Conservation (phyloP, 2,797 vertebrate species). For the Helicolenus hilgendorfi region DNA sequence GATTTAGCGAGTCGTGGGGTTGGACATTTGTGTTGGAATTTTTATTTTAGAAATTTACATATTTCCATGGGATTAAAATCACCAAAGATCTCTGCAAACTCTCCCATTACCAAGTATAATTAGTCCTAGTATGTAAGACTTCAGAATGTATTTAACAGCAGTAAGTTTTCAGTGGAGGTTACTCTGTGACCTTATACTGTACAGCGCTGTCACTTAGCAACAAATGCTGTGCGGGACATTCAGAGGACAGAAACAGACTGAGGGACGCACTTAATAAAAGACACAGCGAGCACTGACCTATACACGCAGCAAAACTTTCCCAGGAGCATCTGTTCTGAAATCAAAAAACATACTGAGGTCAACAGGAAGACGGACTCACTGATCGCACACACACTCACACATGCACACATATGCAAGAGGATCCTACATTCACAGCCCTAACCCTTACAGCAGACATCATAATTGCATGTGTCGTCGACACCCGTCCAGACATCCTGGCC, state of each 20-base stretch:
- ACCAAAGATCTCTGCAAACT: slow-evolving; percentile 8
- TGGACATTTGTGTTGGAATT: background rate
- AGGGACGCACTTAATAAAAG: slow-evolving; percentile 70
- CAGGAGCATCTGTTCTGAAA: slow-evolving; percentile 76
- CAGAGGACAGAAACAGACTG: slow-evolving; percentile 69
- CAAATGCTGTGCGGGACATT: slow-evolving; percentile 65
- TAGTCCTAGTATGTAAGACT: slow-evolving; percentile 22
- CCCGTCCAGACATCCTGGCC: background rate
- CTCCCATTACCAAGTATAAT: slow-evolving; percentile 62
- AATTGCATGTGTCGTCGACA: slow-evolving; percentile 3
- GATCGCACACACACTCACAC: background rate
- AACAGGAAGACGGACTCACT: slow-evolving; percentile 33
- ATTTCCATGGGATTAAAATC: slow-evolving; percentile 37
- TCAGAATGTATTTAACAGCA: slow-evolving; percentile 30
- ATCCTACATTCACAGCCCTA: background rate
- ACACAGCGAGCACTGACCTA: slow-evolving; percentile 61
- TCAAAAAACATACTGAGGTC: slow-evolving; percentile 47
- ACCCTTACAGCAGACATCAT: background rate
- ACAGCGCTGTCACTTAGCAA: slow-evolving; percentile 63
- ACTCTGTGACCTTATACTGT: slow-evolving; percentile 64
- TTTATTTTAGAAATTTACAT: slow-evolving; percentile 6
- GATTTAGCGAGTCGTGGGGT: background rate
- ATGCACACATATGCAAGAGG: background rate
- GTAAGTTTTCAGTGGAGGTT: slow-evolving; percentile 35
- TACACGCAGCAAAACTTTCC: slow-evolving; percentile 53